A percentile compares a stretch with the other conserved stretches of the same genome.
These are phyloP conservation scores for Anthopleura xanthogrammica DNA, from an alignment of 92 coral and sea anemone genomes.

Conservation along the genomic window DNA sequence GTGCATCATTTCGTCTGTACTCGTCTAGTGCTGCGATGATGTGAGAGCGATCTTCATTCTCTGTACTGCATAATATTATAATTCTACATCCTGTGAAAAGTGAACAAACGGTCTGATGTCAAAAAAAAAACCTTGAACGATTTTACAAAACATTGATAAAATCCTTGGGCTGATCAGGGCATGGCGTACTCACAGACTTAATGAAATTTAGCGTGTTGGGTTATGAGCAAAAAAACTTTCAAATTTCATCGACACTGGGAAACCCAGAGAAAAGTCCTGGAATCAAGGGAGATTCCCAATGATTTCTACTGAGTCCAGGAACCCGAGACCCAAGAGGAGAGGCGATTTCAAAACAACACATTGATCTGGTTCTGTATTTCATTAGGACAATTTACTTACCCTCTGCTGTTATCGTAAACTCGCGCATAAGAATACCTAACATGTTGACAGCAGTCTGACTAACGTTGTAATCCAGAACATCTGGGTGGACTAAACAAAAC, in stretches of 20 bases:
- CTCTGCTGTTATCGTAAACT: constrained; percentile 17
- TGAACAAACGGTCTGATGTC: not conserved
- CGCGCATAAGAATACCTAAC: constrained; percentile 36
- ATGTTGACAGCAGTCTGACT: constrained; percentile 60
- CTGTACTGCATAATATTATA: constrained; percentile 72
- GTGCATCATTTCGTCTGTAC: constrained; percentile 60
- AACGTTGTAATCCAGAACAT: constrained; percentile 63
- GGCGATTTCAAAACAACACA: too few species aligned
- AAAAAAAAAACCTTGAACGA: too few species aligned
- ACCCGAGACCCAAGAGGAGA: too few species aligned
- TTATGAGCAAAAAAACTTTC: too few species aligned
- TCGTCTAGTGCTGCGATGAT: constrained; percentile 76
- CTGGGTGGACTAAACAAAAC: constrained; percentile 71
- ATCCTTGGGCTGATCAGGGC: too few species aligned
- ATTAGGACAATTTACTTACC: not conserved
- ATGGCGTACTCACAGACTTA: too few species aligned
- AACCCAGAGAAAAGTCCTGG: too few species aligned
- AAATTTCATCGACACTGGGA: too few species aligned
- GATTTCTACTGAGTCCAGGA: too few species aligned
- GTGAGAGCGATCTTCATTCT: constrained; percentile 79
- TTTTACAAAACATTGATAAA: not conserved
- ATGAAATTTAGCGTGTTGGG: too few species aligned
- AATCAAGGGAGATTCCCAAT: not conserved
- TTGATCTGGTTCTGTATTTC: too few species aligned
- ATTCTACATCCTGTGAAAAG: constrained; percentile 57